These are phyloP conservation scores for Macaca nemestrina DNA, from an alignment of 2,113 vertebrate species.

Conservation along the genomic window DNA sequence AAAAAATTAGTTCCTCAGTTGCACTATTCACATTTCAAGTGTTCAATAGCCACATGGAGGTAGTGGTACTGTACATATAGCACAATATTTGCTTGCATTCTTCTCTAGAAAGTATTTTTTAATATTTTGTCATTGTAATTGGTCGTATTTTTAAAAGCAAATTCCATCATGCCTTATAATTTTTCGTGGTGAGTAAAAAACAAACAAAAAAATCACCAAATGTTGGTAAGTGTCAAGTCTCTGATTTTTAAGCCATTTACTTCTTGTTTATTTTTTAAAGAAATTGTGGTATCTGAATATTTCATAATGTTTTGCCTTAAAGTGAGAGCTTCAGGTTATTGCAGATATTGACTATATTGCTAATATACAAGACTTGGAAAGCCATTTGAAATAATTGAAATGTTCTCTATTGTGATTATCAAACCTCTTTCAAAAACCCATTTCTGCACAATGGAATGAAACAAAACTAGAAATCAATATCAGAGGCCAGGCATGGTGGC, in stretches of 20 bases:
- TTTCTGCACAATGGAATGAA: background rate
- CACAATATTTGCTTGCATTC: background rate
- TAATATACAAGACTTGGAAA: background rate
- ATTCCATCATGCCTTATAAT: background rate
- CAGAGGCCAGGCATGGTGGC: fast-evolving
- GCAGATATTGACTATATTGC: background rate
- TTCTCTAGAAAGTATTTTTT: background rate
- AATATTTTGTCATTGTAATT: background rate
- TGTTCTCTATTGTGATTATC: background rate
- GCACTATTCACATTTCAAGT: background rate
- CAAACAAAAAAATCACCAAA: background rate
- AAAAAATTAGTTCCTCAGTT: background rate
- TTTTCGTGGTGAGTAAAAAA: background rate
- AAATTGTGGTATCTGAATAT: background rate
- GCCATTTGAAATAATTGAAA: background rate
- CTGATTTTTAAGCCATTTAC: background rate
- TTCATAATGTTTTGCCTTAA: background rate
- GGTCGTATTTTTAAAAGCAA: background rate
- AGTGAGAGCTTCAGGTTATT: background rate
- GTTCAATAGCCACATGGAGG: background rate
- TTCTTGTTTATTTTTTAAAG: background rate
- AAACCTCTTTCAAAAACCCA: background rate
- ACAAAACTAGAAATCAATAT: conserved; percentile 11
- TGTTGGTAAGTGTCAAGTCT: background rate
- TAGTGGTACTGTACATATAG: background rate